Conservation (phyloP, 2,888 invertebrate genomes). For the Synanthedon vespiformis region DNA sequence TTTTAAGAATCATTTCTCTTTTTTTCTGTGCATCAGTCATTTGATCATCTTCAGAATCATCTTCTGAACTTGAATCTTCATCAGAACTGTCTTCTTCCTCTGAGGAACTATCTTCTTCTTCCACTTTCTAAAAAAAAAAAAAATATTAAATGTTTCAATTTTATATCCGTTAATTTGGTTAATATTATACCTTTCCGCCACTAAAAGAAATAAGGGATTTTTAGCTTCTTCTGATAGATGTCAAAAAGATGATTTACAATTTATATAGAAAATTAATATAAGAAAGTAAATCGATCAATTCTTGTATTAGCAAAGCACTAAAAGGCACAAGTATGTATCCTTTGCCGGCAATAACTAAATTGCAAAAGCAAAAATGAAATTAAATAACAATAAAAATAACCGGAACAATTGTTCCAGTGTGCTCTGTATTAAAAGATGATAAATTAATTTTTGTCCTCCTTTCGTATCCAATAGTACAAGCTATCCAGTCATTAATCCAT, state of each 20-base stretch:
- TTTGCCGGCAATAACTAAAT: too few species aligned
- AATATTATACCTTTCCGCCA: conserved; percentile 1
- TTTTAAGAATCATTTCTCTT: conserved; percentile 76
- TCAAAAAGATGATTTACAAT: neutral
- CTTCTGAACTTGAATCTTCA: conserved; percentile 67
- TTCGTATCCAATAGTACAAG: too few species aligned
- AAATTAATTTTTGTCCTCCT: too few species aligned
- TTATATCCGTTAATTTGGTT: too few species aligned
- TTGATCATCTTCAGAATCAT: conserved; percentile 74
- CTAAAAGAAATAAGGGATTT: neutral
- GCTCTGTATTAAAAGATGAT: too few species aligned
- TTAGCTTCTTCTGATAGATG: neutral
- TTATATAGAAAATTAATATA: neutral
- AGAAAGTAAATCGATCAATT: too few species aligned
- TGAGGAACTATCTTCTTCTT: conserved; percentile 53
- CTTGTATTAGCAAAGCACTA: too few species aligned
- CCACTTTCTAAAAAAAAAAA: conserved; percentile 39
- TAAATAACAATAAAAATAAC: too few species aligned
- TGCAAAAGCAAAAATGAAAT: too few species aligned
- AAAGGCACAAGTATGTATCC: too few species aligned
- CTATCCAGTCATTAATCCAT: neutral
- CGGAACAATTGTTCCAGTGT: too few species aligned
- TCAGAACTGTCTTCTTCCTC: conserved; percentile 59
- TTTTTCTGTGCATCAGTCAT: conserved; percentile 82
- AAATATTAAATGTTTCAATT: neutral